These are phyloP conservation scores for Carcina quercana DNA, from an alignment of 2,888 invertebrate genomes.

Conservation along the genomic window DNA sequence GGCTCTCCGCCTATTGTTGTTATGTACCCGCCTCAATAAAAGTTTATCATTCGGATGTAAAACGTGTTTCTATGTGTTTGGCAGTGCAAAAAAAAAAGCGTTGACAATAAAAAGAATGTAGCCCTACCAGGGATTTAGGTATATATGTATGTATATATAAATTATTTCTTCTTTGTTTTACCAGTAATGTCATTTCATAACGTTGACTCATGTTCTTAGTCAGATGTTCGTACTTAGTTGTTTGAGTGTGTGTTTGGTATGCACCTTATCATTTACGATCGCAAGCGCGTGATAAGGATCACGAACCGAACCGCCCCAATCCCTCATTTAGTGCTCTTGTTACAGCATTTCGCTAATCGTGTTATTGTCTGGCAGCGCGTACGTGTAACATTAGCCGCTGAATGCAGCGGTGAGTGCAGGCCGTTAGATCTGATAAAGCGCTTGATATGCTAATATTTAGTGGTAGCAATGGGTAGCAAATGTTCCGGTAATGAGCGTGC, in stretches of 20 bases:
- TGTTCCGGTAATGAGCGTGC: constrained; percentile 58
- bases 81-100: constrained; percentile 9
- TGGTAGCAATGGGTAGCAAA: no score
- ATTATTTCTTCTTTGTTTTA: no score
- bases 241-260: no score
- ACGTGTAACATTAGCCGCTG: constrained; percentile 22
- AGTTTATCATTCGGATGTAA: constrained; percentile 61
- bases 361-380: constrained; percentile 44
- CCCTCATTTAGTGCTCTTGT: constrained; percentile 29
- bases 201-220: no score
- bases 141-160: no score
- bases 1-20: constrained; percentile 57
- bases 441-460: constrained; percentile 68
- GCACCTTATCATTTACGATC: no score
- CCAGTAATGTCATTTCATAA: no score
- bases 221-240: no score
- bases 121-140: no score
- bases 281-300: constrained; percentile 4
- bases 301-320: neutral
- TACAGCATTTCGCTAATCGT: constrained; percentile 54
- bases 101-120: neutral
- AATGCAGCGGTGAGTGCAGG: constrained; percentile 31
- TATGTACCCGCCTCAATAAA: constrained; percentile 61
- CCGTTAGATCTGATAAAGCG: constrained; percentile 62
- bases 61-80: constrained; percentile 39